Evolutionary conservation across 2,888 invertebrate species (phyloP).

Genomic region (Himalopsyche kuldschensis): DNA sequence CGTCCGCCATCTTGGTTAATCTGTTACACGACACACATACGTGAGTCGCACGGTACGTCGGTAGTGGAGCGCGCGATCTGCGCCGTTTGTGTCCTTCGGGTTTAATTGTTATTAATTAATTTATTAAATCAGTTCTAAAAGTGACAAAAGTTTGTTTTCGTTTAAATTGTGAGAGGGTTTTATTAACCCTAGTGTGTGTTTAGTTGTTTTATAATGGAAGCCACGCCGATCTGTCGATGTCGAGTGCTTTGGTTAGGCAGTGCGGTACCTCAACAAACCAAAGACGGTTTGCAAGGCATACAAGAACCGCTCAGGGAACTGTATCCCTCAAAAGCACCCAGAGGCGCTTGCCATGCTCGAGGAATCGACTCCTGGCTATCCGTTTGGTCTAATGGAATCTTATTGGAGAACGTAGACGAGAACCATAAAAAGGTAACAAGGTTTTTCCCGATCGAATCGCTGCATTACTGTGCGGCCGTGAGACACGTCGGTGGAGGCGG

Average conservation of each 20-base stretch:
- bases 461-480: conserved; percentile 96
- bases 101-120: background rate
- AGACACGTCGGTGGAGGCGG: conserved; percentile 78
- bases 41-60: conserved; percentile 1
- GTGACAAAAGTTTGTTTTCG: background rate
- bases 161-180: background rate
- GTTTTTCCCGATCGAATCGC: conserved; percentile 93
- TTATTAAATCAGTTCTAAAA: background rate
- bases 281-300: conserved; percentile 95
- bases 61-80: background rate
- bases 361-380: conserved; percentile 96
- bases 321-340: conserved; percentile 86
- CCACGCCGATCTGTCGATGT: conserved; percentile 95
- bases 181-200: background rate
- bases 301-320: conserved; percentile 95
- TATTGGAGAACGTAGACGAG: conserved; percentile 95
- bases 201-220: conserved; percentile 56
- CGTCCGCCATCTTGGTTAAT: conserved; percentile 28
- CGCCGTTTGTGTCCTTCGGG: background rate
- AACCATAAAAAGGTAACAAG: conserved; percentile 90
- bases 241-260: conserved; percentile 95
- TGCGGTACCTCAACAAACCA: conserved; percentile 94
- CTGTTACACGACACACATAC: conserved; percentile 25
- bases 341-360: conserved; percentile 73
- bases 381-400: conserved; percentile 95